Base-by-base conservation (phyloP, 1,140 invertebrate species). In the Meloidogyne chitwoodi region DNA sequence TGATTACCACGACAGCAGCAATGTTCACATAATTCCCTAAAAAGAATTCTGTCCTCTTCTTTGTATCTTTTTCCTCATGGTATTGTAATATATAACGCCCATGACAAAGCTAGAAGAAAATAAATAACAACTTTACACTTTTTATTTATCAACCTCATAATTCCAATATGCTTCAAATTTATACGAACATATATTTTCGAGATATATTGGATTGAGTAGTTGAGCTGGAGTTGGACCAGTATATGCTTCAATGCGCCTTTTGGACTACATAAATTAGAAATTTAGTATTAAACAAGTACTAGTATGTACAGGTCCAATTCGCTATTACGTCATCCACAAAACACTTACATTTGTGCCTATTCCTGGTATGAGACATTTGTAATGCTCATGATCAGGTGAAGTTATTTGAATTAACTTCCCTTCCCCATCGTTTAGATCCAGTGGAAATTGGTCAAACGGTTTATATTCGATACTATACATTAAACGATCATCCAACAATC, bases 101-200 rank as follows among this genome's bases (percentile, higher is more conserved):
- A 89, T 98, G 95, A 86, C 96, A 98, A 12, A 98, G 89, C 89
- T 56, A n/a, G n/a, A 56, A 56, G 34, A 38, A 38, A 8, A 38
- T 38, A 56, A 0, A 2, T 48, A 16, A 19, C 16, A 48, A 48
- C 14, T 48, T 48, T 5, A n/a, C 19, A n/a, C 16, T 44, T 16
- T 11, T 16, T 16, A 6, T n/a, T 6, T 56, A n/a, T n/a, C n/a
- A 19, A 56, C 48, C 48, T 98, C 94, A 89, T 98, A 98, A 0
- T 93, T 94, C 96, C 95, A 98, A 88, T 96, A 98, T 61, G 92
- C 92, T 88, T 98, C 95, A 73, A 97, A 89, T 91, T 92, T 79
- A 65, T 85, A 84, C 78, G 67, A 77, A 81, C 80, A 81, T 11
- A 80, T 48, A 8, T 81, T 74, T 5, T 81, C 81, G 1, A 24